Conservation (phyloP, 2,113 vertebrate species). For the Misgurnus mizolepis region DNA sequence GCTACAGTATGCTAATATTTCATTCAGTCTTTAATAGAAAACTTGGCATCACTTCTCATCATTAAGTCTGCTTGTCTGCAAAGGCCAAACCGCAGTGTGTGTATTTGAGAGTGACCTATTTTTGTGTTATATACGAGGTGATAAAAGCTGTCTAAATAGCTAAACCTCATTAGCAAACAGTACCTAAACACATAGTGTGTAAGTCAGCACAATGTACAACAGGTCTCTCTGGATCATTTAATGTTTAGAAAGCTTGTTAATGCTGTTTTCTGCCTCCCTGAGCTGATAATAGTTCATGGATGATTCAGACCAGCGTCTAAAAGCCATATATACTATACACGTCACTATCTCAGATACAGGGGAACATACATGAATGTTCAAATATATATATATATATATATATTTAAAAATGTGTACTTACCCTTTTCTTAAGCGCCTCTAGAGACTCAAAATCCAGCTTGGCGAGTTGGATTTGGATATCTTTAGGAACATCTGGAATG, state of each 20-base stretch:
- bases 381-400: neutral
- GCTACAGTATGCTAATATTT: neutral
- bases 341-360: neutral
- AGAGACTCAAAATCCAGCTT: conserved; percentile 91
- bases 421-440: conserved; percentile 94
- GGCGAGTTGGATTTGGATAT: conserved; percentile 85
- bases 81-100: conserved; percentile 5
- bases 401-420: conserved; percentile 62
- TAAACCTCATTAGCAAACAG: conserved; percentile 35
- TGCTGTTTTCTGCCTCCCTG: conserved; percentile 7
- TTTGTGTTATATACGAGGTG: conserved; percentile 41
- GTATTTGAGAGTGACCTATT: conserved; percentile 48
- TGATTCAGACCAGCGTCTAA: neutral
- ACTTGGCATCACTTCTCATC: neutral
- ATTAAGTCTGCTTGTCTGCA: conserved; percentile 15
- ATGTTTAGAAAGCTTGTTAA: conserved; percentile 10
- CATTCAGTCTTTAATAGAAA: neutral
- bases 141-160: conserved; percentile 52
- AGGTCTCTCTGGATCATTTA: conserved; percentile 39
- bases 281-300: conserved; percentile 1
- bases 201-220: neutral
- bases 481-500: conserved; percentile 90
- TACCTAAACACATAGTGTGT: conserved; percentile 17
- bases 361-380: neutral
- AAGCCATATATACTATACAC: neutral